phyloP scores from a whole-genome alignment of 2,888 invertebrate species.

The Agelastica alni region DNA sequence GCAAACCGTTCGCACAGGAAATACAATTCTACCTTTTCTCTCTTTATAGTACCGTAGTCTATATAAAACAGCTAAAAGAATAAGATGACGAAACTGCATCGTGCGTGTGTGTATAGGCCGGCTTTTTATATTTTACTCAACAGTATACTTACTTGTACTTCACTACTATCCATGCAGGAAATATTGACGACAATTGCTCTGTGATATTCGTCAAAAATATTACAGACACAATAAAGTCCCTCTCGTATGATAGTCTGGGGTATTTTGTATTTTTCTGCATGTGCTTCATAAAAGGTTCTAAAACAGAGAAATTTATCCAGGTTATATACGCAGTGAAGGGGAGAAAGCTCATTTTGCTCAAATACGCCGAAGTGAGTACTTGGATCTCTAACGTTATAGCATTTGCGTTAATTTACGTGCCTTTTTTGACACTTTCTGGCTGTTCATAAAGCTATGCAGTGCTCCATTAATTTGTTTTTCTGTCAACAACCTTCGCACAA shows the following conservation, averaged over 20 bases:
- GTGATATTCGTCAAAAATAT: constrained; percentile 60
- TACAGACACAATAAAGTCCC: constrained; percentile 59
- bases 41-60: constrained; percentile 64
- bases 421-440: too few species aligned
- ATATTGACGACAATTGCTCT: constrained; percentile 48
- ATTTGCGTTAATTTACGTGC: too few species aligned
- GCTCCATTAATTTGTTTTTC: too few species aligned
- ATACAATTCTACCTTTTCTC: constrained; percentile 49
- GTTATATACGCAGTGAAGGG: not conserved
- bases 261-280: constrained; percentile 34
- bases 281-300: constrained; percentile 35
- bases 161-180: not conserved
- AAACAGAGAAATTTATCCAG: constrained; percentile 15
- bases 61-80: constrained; percentile 60
- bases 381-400: too few species aligned
- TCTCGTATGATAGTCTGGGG: constrained; percentile 38
- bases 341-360: too few species aligned
- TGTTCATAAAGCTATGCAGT: too few species aligned
- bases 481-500: too few species aligned
- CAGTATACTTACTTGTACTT: not conserved
- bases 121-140: not conserved
- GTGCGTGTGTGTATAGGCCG: too few species aligned
- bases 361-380: too few species aligned
- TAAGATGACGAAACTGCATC: too few species aligned
- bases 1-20: constrained; percentile 56